A percentile compares a stretch with the other conserved stretches of the same genome.
These are phyloP conservation scores for Anguilla japonica DNA, from an alignment of 2,113 vertebrate genomes.

Conservation along the genomic window DNA sequence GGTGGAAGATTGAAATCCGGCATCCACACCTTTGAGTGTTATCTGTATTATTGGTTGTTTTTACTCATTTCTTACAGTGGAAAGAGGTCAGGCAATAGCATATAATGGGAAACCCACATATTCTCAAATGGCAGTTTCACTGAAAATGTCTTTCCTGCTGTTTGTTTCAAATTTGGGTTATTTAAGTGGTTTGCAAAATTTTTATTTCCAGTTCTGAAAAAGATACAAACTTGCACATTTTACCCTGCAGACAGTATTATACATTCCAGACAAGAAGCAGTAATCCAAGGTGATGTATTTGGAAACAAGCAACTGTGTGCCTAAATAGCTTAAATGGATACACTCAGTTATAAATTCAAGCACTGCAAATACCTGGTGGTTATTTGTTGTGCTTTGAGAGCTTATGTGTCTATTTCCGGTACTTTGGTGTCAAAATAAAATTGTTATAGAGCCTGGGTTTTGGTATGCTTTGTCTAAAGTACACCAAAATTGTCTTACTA, in stretches of 20 bases:
- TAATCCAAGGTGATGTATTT: conserved; percentile 55
- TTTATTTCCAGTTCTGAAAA: conserved; percentile 32
- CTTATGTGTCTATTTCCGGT: conserved; percentile 54
- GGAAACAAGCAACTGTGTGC: conserved; percentile 55
- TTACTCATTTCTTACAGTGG: conserved; percentile 31
- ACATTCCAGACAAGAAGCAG: conserved; percentile 45
- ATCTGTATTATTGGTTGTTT: neutral
- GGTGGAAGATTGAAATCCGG: conserved; percentile 48
- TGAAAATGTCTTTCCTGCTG: conserved; percentile 50
- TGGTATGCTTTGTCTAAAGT: conserved; percentile 52
- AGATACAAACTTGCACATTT: conserved; percentile 48
- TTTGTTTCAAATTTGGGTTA: conserved; percentile 73
- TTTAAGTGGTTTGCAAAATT: conserved; percentile 69
- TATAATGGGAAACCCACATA: conserved; percentile 48
- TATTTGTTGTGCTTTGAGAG: conserved; percentile 52
- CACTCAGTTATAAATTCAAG: conserved; percentile 35
- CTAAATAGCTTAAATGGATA: conserved; percentile 58
- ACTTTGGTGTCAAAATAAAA: conserved; percentile 71
- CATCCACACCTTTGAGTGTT: conserved; percentile 28
- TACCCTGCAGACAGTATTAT: conserved; percentile 38
- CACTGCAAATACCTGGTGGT: conserved; percentile 30
- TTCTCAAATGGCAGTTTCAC: conserved; percentile 42
- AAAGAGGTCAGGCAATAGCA: conserved; percentile 19
- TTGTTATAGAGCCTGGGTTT: conserved; percentile 46
- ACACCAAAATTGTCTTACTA: conserved; percentile 40